Base-by-base conservation (phyloP, 2,797 vertebrate genomes). In the Xiphophorus birchmanni region DNA sequence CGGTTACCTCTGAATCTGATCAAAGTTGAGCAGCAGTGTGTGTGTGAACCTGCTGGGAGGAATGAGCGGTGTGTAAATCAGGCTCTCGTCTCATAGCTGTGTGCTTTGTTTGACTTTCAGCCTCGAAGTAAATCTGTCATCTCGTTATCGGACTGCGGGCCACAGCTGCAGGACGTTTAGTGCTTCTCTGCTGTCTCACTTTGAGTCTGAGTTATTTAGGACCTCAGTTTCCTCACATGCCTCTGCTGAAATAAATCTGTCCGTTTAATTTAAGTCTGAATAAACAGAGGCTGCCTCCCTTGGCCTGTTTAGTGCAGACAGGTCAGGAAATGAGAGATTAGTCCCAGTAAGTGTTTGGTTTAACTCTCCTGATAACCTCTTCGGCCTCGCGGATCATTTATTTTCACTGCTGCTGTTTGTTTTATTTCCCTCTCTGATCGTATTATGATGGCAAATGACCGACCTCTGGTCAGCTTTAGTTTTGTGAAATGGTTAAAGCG, bases 361-460 rank as follows among this genome's bases (percentile, higher is more conserved):
- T 72, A 72, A 72, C 69, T 45, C 69, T 44, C 67, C 69, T 72
- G 42, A 72, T 72, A 72, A 29, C 69, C 69, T 72, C 69, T 72
- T 26, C 0, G 12, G 26, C 2, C 26, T 71, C 69, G 2, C 15
- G 26, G 40, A 15, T 71, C 69, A 71, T 45, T 71, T 45, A n/a
- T 45, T 71, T 71, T 71, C 69, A 45, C 42, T n/a, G 69, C 69
- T 44, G 42, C 42, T 45, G 42, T 71, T 71, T 71, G 69, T 71
- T 44, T 71, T 45, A n/a, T 44, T 71, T 45, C 65, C 21, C 37
- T 69, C 65, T 69, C 40, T 12, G 5, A 3, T 12, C 5, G 42
- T 29, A 13, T 45, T 29, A 71, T n/a, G 69, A 17, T 13, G 69
- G 42, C 44, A 71, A n/a, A 44, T 44, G 67, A 3, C 67, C 5